Evolutionary conservation across 2,888 invertebrate genomes (phyloP), one percentile per base, ranked within the genome.

Genomic region (Icerya purchasi): DNA sequence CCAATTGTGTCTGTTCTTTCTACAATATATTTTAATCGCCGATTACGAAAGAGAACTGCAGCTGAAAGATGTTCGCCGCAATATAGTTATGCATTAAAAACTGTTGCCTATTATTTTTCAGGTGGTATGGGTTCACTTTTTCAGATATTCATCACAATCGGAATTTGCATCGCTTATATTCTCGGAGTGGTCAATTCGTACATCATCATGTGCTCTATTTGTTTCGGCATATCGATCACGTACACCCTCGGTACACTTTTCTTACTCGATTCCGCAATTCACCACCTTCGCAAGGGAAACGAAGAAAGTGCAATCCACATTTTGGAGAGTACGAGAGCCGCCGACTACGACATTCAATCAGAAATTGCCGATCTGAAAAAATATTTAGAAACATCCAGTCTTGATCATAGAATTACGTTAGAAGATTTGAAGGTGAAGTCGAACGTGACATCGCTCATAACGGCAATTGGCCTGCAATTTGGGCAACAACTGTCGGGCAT

Each of bases 401-500:
- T 75, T 0, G 72, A 76, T 1, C 75, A 77, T 61, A 76, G 76
- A 53, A 77, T 75, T 1, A 67, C 73, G 0, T 72, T 77, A 55
- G 66, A 61, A 22, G 78, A 83, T 67, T 74, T 87, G 64, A 69
- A 84, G 2, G 78, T 77, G 64, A 77, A 75, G 22, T 80, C 79
- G 0, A 78, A 84, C 8, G 76, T 80, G 50, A 81, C 77, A 68
- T 88, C 89, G 0, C 74, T 91, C 59, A 70, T 83, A 56, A 82
- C 86, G 56, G 82, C 82, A 2, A 74, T 87, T 24, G 80, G 85
- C 19, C 78, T 76, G 53, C 71, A 75, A 72, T 72, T 74, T 24
- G 68, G 68, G 59, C 88, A 88, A 68, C 88, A 89, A 70, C 77
- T 86, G 67, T 84, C 84, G 61, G 89, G 88, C 58, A 78, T 88